Base-by-base conservation (phyloP, 2,888 invertebrate genomes). In the Dryocosmus kuriphilus region DNA sequence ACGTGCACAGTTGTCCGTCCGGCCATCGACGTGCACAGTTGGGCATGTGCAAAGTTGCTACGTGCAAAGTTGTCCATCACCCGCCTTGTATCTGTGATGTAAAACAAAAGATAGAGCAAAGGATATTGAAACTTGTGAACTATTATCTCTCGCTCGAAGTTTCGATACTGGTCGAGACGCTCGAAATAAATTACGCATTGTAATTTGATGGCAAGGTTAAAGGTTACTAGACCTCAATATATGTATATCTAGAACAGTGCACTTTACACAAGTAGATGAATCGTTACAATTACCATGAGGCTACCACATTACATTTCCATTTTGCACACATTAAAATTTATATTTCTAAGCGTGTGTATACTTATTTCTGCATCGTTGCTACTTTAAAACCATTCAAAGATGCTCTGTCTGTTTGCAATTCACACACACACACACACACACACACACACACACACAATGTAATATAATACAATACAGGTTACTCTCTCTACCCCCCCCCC, bases 261-360 rank as follows among this genome's bases (percentile, higher is more conserved):
- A 77, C 75, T 80, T 81, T 51, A 76, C 71, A 67, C 65, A 75
- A 77, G 75, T 80, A 79, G 80, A 78, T 75, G 75, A 79, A 78
- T 79, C 77, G 65, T 77, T 79, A 73, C 81, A 82, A 84, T 83
- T 84, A 82, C 80, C 79, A 78, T 78, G 80, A 75, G 77, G 79
- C 80, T 76, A 77, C 35, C 78, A 79, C 78, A 81, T 83, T 67
- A 77, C 80, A 85, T 85, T 85, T 83, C 82, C 83, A 83, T 85
- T 75, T 78, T 63, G 76, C 76, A 79, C 80, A 77, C 80, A 81
- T 83, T 84, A 80, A 65, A 76, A 84, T 83, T 81, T 79, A 81
- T 81, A 84, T 84, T 77, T 57, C 67, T 74, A 74, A 32, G 61
- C 57, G n/a, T 73, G 55, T 77, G 79, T 74, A n/a, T n/a, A 77